Base-by-base conservation (phyloP, 2,888 invertebrate genomes). In the Elaeidobius kamerunicus region DNA sequence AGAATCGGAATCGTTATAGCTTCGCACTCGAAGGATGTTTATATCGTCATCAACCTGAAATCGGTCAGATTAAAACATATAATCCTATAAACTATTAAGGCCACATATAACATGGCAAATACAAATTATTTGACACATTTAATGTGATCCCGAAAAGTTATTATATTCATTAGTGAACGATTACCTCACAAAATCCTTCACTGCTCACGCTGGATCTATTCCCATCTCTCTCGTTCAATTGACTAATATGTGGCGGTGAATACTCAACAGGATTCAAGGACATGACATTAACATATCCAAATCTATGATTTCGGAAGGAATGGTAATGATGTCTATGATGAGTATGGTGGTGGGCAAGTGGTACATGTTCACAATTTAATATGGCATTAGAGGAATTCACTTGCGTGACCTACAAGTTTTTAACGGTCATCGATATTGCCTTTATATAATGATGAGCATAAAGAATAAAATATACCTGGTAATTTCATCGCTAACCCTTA, bases 171-270 rank as follows among this genome's bases (percentile, higher is more conserved):
- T n/a, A n/a, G n/a, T n/a, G n/a, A n/a, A n/a, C n/a, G n/a, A n/a
- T n/a, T 38, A 63, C 93, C 74, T 96, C 95, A 74, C 95, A 96
- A 73, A 96, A 96, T 40, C 96, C 95, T 77, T 96, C 95, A 61
- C 94, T 95, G 62, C 94, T 94, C 9, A 92, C 88, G 68, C 94
- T 94, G 44, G 93, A 94, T 58, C 93, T 83, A 69, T 92, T 92
- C 1, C 91, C 91, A 66, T 90, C 89, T 36, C 77, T 69, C 12
- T 69, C 65, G 66, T 88, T 88, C 36, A 67, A 61, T 58, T 55
- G 66, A 9, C 51, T 60, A 58, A 67, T 61, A 58, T 56, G 66
- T 11, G 56, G 64, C 2, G 67, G 61, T 1, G 67, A 63, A 53
- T 67, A 69, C 47, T 69, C 69, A 6, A 68, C 66, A 1, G 71